Evolutionary conservation across 2,888 invertebrate species (phyloP), one percentile per base, ranked within the genome.

Genomic region (Dichetophora obliterata): DNA sequence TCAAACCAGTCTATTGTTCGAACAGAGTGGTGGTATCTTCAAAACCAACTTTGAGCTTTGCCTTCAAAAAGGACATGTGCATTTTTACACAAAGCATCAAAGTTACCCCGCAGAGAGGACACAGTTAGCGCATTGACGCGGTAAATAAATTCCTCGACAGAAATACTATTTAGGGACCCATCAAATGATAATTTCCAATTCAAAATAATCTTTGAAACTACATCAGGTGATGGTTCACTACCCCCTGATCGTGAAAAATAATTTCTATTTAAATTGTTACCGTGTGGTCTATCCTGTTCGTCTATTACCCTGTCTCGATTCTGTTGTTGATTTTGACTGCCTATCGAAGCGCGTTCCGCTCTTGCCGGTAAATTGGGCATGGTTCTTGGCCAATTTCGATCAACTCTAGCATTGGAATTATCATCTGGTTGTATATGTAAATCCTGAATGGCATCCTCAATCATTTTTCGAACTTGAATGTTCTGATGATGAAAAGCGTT

Each of bases 111-210:
- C 27, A 75, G 37, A 1, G 73, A 73, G 5, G 75, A 73, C 2
- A 16, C 16, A 1, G 78, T 76, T 14, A 76, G 34, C 37, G 75
- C 71, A 19, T 78, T 66, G 3, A 72, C 75, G 11, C 76, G 59
- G 24, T 78, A 76, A 27, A 78, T 66, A 24, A 78, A 78, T 6
- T 63, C 65, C 27, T 78, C 75, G 1, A 78, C 75, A 0, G 76
- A 57, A 8, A 76, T n/a, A 14, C 22, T 34, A 1, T 59, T 22
- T 0, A 54, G 34, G 6, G 19, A 71, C 0, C 78, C 76, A 14
- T 37, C 27, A 24, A 69, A 78, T 37, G 52, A 63, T 6, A 78
- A 22, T 16, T 37, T 74, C 76, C 78, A 78, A 14, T 78, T 76
- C 6, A 24, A 31, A 0, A 78, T 72, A 5, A 72, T 76, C n/a